Conservation (phyloP, 2,113 vertebrate genomes). For the Riparia riparia region DNA sequence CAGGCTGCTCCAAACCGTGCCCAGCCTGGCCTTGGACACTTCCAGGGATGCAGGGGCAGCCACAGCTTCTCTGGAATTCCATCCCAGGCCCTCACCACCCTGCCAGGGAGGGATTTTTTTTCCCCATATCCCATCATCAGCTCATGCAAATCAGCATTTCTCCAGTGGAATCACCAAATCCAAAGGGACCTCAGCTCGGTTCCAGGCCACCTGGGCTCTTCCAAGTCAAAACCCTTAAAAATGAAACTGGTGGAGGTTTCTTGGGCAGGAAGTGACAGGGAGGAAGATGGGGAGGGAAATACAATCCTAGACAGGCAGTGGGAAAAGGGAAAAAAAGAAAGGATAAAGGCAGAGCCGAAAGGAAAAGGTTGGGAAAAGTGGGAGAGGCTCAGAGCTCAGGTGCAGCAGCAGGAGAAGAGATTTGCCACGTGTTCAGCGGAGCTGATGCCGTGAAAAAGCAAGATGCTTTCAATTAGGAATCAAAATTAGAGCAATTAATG, state of each 20-base stretch:
- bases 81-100: not conserved
- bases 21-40: not conserved
- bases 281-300: not conserved
- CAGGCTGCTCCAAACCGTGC: fast-evolving
- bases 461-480: not conserved
- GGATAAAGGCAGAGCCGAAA: not conserved
- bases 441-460: not conserved
- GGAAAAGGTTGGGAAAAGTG: not conserved
- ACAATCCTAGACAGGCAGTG: fast-evolving
- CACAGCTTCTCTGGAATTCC: not conserved
- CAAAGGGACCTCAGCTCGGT: not conserved
- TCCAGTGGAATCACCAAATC: not conserved
- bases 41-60: not conserved
- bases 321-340: not conserved
- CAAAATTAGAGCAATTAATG: not conserved
- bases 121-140: not conserved
- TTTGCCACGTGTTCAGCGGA: fast-evolving
- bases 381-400: not conserved
- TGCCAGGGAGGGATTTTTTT: fast-evolving
- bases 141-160: not conserved
- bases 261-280: not conserved
- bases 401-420: not conserved
- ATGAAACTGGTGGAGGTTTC: not conserved
- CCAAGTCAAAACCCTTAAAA: not conserved
- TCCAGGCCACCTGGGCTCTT: not conserved